These are phyloP conservation scores for Poeciliopsis turrubarensis DNA, from an alignment of 2,113 vertebrate genomes.

Conservation along the genomic window DNA sequence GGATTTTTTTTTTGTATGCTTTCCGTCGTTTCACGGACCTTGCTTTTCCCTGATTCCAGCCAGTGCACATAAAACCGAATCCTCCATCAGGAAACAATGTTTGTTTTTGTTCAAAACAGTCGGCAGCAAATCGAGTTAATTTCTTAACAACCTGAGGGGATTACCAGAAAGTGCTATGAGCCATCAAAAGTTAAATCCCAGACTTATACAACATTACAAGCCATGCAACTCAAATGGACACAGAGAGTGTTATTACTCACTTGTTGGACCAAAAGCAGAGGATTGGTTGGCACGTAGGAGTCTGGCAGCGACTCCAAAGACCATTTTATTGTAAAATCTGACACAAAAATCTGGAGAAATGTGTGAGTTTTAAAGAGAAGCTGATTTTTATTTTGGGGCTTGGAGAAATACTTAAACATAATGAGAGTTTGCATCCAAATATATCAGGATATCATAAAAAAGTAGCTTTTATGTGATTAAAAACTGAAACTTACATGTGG, in stretches of 20 bases:
- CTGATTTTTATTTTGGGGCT: no score
- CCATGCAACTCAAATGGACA: not conserved
- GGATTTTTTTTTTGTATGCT: not conserved
- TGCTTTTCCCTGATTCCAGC: conserved; percentile 11
- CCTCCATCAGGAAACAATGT: not conserved
- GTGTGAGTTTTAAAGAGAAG: not conserved
- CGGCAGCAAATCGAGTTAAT: not conserved
- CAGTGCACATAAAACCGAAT: not conserved
- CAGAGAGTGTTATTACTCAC: not conserved
- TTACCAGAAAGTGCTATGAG: not conserved
- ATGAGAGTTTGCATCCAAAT: no score
- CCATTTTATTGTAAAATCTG: not conserved
- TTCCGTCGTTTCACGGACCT: not conserved
- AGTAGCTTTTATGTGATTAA: no score
- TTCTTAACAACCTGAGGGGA: conserved; percentile 16
- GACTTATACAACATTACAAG: not conserved
- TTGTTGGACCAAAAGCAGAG: not conserved
- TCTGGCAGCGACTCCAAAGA: not conserved
- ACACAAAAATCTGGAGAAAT: not conserved
- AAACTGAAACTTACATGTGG: no score
- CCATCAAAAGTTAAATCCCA: not conserved
- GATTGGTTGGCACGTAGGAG: not conserved
- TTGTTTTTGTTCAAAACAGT: conserved; percentile 18
- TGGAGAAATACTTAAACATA: not conserved
- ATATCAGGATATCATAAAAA: no score